Evolutionary conservation across 2,888 invertebrate species (phyloP).

Genomic region (Polymixis flavicincta): DNA sequence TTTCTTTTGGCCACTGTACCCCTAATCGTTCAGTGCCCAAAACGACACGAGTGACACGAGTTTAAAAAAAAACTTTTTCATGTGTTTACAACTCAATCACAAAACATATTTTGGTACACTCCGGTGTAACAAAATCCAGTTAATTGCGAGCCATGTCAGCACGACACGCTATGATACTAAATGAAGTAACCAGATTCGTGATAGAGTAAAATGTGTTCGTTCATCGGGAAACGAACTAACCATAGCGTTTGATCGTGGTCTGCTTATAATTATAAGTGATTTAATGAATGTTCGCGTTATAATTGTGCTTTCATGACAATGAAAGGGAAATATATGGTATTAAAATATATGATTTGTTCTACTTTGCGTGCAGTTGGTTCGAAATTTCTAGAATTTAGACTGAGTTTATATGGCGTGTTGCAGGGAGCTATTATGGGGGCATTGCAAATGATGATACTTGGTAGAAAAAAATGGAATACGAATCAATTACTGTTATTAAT

Average conservation of each 20-base stretch:
- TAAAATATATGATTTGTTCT: constrained; percentile 10
- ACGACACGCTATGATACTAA: constrained; percentile 58
- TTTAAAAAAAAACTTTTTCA: too few species aligned
- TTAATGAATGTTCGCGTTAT: constrained; percentile 40
- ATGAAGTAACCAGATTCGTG: constrained; percentile 72
- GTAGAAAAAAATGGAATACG: neutral
- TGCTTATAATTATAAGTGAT: constrained; percentile 56
- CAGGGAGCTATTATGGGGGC: constrained; percentile 26
- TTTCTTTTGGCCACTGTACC: neutral
- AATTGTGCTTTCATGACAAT: constrained; percentile 58
- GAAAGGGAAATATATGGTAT: constrained; percentile 39
- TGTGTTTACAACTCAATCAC: too few species aligned
- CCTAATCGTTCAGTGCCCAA: too few species aligned
- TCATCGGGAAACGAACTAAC: constrained; percentile 52
- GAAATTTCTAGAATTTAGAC: neutral
- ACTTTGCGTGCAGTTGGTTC: constrained; percentile 10
- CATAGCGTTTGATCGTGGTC: constrained; percentile 53
- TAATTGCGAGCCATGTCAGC: constrained; percentile 70
- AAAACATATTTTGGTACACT: constrained; percentile 6
- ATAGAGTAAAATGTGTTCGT: constrained; percentile 73
- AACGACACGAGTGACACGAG: too few species aligned
- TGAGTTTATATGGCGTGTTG: neutral
- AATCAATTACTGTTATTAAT: neutral
- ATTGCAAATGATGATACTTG: neutral
- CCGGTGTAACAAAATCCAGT: constrained; percentile 58